Evolutionary conservation across 2,797 vertebrate genomes (phyloP), one percentile per base, ranked within the genome.

Genomic region (Artibeus jamaicensis): DNA sequence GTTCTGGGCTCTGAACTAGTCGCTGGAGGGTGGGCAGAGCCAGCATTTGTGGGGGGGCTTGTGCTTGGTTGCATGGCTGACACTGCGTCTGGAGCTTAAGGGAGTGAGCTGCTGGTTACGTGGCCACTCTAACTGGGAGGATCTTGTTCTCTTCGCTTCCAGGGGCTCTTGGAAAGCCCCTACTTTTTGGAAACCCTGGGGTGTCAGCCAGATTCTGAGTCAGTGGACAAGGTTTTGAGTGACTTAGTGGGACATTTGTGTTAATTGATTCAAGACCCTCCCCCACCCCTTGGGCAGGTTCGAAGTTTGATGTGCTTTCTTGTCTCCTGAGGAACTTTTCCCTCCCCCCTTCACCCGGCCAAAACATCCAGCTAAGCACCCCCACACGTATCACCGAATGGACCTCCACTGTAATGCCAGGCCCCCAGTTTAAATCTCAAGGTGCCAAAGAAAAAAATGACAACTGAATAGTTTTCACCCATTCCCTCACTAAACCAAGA

Each of bases 81-180:
- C 89, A 32, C 91, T 29, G 62, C 53, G 82, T 74, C 73, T 39
- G 14, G 73, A 76, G 79, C 74, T 78, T 55, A 46, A 68, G 55
- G 68, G 91, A 87, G 22, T 24, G 42, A 95, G 93, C 14, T 0
- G 44, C 84, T 93, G 94, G 97, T 91, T 95, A 93, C 71, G 68
- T 97, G 96, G 95, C 95, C 77, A 48, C 68, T 81, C 94, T 53
- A 34, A 94, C 91, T 94, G 89, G 89, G 93, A 96, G 95, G 94
- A 88, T 94, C 94, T 96, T 87, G 59, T 74, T 95, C 68, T 87
- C 44, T 90, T 93, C 1, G 1, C 87, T 91, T 96, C 87, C 53
- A 24, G 74, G 76, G 85, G 55, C 68, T 92, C 68, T 78, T 84
- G 89, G 86, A 96, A 97, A 91, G 44, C 44, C 62, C 44, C 62